Percentiles rank a stretch among this genome's conserved stretches.
These are phyloP conservation scores for Sphyrna mokarran DNA, from an alignment of 2,113 vertebrate genomes.

Conservation along the genomic window DNA sequence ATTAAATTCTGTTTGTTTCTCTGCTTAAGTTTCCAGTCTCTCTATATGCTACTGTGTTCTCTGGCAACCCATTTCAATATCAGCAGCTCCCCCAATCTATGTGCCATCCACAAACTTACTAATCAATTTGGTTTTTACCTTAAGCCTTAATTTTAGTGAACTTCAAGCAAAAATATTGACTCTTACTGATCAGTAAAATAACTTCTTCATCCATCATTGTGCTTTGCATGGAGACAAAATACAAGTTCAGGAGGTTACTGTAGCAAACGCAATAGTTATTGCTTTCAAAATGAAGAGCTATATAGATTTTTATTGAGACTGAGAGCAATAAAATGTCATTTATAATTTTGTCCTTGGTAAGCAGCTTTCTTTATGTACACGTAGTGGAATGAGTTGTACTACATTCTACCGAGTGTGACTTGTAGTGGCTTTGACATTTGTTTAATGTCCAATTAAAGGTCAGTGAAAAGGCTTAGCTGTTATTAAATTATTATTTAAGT, in stretches of 20 bases:
- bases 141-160: not conserved
- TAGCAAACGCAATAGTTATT: not conserved
- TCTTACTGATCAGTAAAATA: not conserved
- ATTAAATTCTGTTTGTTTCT: too few species aligned
- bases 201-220: not conserved
- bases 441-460: constrained; percentile 27
- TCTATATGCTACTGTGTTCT: too few species aligned
- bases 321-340: constrained; percentile 15
- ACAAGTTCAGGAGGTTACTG: not conserved
- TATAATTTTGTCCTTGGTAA: constrained; percentile 22
- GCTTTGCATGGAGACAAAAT: not conserved
- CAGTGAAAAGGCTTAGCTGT: constrained; percentile 25
- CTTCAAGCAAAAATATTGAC: not conserved
- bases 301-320: constrained; percentile 7
- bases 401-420: not conserved
- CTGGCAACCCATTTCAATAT: too few species aligned
- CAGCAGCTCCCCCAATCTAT: too few species aligned
- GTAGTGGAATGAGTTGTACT: not conserved
- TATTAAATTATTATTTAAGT: constrained; percentile 32
- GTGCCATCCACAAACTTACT: too few species aligned
- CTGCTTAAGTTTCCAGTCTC: too few species aligned
- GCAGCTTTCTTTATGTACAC: not conserved
- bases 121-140: not conserved
- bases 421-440: constrained; percentile 24
- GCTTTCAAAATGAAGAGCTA: not conserved